Base-by-base conservation (phyloP, 2,797 vertebrate species). In the Arrhamphus sclerolepis region DNA sequence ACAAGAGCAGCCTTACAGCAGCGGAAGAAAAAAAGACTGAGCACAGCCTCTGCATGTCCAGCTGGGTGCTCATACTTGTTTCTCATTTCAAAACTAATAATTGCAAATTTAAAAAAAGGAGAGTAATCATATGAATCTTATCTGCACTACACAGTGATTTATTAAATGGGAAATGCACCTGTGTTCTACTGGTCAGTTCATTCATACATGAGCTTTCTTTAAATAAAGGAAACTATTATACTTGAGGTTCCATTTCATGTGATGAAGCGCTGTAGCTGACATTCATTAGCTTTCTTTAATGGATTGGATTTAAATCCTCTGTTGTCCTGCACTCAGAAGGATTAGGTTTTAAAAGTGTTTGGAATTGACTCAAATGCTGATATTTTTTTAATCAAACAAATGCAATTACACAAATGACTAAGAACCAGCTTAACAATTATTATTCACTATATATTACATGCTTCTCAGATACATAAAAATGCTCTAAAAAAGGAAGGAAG, bases 391-490 rank as follows among this genome's bases (percentile, higher is more conserved):
- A 91, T 93, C 83, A 84, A 92, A 91, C 83, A 82, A 81, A 90
- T 91, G 88, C 89, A 93, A 91, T 93, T 91, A 91, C 95, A 96
- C 92, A 97, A 97, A 96, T 89, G 51, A 94, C 94, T 95, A 95
- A 97, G 96, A 96, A 96, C 95, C 95, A 95, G 94, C 94, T 98
- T 96, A 95, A 95, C 93, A 94, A 94, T 80, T 93, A 89, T 86
- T 85, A 86, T 89, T 92, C 90, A 90, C 90, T 93, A 95, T 97
- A 96, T 96, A 95, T 96, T 97, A 98, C 94, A 95, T 94, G 94
- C 93, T 95, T 96, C 80, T 93, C 91, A 85, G 90, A 90, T 78
- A 92, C 83, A 87, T 38, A 73, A 89, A 89, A 90, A 84, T 52
- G 73, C 86, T 94, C 92, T 93, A 82, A 93, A 95, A 94, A 14